A percentile compares a stretch with the other conserved stretches of the same genome.
Evolutionary conservation across 2,113 vertebrate species (phyloP).

Genomic region (Tupaia chinensis): DNA sequence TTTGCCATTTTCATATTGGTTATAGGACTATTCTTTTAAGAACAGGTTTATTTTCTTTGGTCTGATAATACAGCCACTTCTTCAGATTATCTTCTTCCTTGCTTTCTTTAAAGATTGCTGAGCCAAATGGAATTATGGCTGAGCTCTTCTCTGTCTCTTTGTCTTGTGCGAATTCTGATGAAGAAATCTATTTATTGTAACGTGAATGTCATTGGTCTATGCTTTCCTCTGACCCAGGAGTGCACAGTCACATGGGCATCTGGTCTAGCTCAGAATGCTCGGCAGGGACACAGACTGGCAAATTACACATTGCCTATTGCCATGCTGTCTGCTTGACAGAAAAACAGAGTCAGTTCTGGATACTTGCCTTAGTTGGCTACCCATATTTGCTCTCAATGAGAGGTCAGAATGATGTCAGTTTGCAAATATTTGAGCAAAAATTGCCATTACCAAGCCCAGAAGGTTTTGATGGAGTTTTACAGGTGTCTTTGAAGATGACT

Average conservation of each 20-base stretch:
- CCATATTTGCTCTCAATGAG: slow-evolving; percentile 62
- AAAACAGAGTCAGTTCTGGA: slow-evolving; percentile 44
- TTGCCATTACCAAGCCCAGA: background rate
- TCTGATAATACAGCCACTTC: slow-evolving; percentile 31
- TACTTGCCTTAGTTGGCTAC: slow-evolving; percentile 42
- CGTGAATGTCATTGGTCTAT: slow-evolving; percentile 66
- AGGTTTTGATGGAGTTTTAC: slow-evolving; percentile 22
- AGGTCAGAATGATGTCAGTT: slow-evolving; percentile 50
- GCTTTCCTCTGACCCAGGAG: slow-evolving; percentile 69
- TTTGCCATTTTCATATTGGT: slow-evolving; percentile 47
- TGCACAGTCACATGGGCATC: slow-evolving; percentile 66
- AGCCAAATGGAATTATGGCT: slow-evolving; percentile 60
- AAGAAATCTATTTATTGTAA: slow-evolving; percentile 49
- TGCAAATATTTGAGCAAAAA: slow-evolving; percentile 35
- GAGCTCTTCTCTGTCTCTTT: slow-evolving; percentile 62
- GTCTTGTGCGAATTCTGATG: slow-evolving; percentile 58
- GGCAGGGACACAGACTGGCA: slow-evolving; percentile 68
- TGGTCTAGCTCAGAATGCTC: slow-evolving; percentile 68
- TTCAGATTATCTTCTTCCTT: slow-evolving; percentile 48
- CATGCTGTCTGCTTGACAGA: slow-evolving; percentile 61
- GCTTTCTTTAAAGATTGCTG: slow-evolving; percentile 33
- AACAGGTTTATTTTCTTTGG: slow-evolving; percentile 5
- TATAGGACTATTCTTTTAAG: background rate
- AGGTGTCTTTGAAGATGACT: slow-evolving; percentile 41
- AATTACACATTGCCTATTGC: slow-evolving; percentile 65